A percentile compares a stretch with the other conserved stretches of the same genome.
Evolutionary conservation across 1,140 invertebrate genomes (phyloP).

Genomic region (Brachionus koreanus): DNA sequence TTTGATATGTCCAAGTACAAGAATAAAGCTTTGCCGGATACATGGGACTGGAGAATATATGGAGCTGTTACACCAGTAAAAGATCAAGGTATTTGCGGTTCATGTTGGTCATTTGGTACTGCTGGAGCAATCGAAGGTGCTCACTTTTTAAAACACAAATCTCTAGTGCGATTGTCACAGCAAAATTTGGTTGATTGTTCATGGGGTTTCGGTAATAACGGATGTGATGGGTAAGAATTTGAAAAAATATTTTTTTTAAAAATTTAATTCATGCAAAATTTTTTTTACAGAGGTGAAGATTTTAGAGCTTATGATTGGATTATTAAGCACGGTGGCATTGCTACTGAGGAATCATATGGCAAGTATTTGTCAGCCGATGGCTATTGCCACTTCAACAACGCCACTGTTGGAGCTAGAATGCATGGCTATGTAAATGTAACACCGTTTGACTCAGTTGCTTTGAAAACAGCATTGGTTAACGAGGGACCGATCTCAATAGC

Average conservation of each 20-base stretch:
- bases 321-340: conserved; percentile 79
- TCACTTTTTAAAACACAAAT: conserved; percentile 71
- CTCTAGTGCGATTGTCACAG: conserved; percentile 76
- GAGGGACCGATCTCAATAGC: conserved; percentile 85
- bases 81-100: conserved; percentile 92
- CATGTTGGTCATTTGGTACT: conserved; percentile 93
- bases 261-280: background rate
- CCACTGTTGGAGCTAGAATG: conserved; percentile 70
- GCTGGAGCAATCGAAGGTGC: conserved; percentile 87
- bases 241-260: background rate
- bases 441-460: conserved; percentile 68
- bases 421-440: conserved; percentile 85
- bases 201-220: conserved; percentile 92
- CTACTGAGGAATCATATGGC: conserved; percentile 82
- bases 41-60: conserved; percentile 78
- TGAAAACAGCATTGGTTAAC: conserved; percentile 78
- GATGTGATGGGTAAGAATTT: conserved; percentile 72
- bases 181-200: conserved; percentile 87
- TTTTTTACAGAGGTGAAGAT: conserved; percentile 66
- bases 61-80: conserved; percentile 86
- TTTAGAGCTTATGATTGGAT: conserved; percentile 87
- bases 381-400: conserved; percentile 74
- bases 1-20: conserved; percentile 63
- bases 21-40: conserved; percentile 36
- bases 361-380: conserved; percentile 82